Base-by-base conservation (phyloP, 2,888 invertebrate genomes). In the Drosophila emarginata region DNA sequence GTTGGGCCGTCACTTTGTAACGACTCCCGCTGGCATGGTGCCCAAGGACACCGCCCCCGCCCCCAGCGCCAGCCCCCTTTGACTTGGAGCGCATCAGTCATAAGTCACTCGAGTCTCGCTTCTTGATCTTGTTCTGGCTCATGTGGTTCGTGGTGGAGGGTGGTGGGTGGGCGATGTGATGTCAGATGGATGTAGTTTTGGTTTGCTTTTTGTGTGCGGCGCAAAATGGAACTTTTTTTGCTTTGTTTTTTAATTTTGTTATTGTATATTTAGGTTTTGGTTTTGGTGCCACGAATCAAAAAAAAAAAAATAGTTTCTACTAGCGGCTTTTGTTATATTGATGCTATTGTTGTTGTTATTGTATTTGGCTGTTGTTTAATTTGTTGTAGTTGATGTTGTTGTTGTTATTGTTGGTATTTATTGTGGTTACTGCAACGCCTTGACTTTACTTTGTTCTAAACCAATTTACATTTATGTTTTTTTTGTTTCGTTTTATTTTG, bases 91-190 rank as follows among this genome's bases (percentile, higher is more conserved):
- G 90, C 88, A 91, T 88, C 89, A 92, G 92, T 92, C 92, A 92
- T 92, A 92, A 92, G 86, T 92, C 92, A 53, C 91, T 83, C 67
- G 88, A 91, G 73, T 92, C 91, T 77, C 90, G 90, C 80, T 91
- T 91, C 82, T 91, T 92, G 84, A 91, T 89, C 84, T 90, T 91
- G 81, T 85, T 86, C 75, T 80, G 76, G 80, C 87, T 90, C 78
- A 89, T 87, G 76, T 85, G 88, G 88, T 87, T 69, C 66, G 76
- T 76, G 76, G 81, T 76, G 67, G 77, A 77, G 64, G 73, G 65
- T 62, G 72, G 72, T 65, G 63, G 72, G 72, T 65, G 63, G 85
- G 72, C 78, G 77, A 77, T 88, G 64, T 80, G 75, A 63, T 66
- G 62, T 71, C 80, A 64, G 67, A 84, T 80, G 70, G 64, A 79